Percentiles rank a stretch among this genome's conserved stretches.
Conservation (phyloP, 2,888 invertebrate genomes). For the Acleris holmiana region DNA sequence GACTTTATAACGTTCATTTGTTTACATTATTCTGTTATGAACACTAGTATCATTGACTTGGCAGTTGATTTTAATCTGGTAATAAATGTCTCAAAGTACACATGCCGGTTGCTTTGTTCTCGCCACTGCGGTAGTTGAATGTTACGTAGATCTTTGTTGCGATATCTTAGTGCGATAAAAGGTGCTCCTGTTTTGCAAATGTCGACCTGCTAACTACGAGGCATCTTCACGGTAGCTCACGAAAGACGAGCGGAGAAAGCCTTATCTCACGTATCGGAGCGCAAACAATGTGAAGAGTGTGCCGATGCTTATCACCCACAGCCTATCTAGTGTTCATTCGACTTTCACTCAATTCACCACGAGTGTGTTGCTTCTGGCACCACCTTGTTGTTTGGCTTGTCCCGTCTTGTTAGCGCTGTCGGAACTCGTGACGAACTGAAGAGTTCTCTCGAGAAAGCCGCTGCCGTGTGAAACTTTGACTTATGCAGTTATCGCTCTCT, state of each 20-base stretch:
- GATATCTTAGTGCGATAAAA: constrained; percentile 57
- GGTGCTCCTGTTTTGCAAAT: constrained; percentile 67
- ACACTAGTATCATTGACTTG: background rate
- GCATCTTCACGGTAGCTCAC: constrained; percentile 79
- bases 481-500: constrained; percentile 34
- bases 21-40: constrained; percentile 18
- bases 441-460: constrained; percentile 46
- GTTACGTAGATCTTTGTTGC: constrained; percentile 39
- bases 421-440: constrained; percentile 50
- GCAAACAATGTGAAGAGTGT: constrained; percentile 80
- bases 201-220: constrained; percentile 61
- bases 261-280: constrained; percentile 78
- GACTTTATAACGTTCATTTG: constrained; percentile 37
- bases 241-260: constrained; percentile 72
- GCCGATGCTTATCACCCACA: constrained; percentile 74
- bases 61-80: background rate
- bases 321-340: constrained; percentile 71
- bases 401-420: constrained; percentile 60
- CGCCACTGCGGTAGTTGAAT: background rate
- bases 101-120: constrained; percentile 7
- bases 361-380: constrained; percentile 57
- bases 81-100: background rate
- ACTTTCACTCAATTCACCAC: constrained; percentile 67
- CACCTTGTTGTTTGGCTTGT: constrained; percentile 59
- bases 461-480: constrained; percentile 38